phyloP scores from a whole-genome alignment of 2,797 vertebrate species.

The Merluccius polli region DNA sequence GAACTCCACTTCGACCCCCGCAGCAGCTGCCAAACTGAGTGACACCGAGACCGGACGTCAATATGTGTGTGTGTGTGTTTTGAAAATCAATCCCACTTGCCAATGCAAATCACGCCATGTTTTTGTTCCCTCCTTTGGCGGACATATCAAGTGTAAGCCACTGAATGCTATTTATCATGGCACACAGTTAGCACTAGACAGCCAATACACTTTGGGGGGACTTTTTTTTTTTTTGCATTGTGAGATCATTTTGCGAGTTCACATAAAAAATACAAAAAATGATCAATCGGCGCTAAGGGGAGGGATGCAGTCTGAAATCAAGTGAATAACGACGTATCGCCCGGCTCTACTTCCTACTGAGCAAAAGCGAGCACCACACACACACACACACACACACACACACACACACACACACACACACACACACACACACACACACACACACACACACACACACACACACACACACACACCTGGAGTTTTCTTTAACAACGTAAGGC shows the following conservation, averaged over 20 bases:
- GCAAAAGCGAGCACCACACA: too few relatives aligned
- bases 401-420: too few relatives aligned
- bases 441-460: too few relatives aligned
- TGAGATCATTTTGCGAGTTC: neutral
- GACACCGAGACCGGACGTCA: neutral
- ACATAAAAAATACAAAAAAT: neutral
- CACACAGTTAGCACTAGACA: neutral
- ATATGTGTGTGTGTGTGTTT: conserved; percentile 1
- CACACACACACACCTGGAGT: too few relatives aligned
- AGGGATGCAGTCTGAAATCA: neutral
- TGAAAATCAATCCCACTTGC: neutral
- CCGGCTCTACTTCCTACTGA: too few relatives aligned
- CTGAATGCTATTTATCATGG: neutral
- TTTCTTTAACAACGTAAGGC: neutral
- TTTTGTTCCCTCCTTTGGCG: neutral
- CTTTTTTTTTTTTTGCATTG: neutral
- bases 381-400: too few relatives aligned
- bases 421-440: too few relatives aligned
- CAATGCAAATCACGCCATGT: neutral
- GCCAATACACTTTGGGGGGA: neutral
- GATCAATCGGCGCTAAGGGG: neutral
- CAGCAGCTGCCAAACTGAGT: neutral
- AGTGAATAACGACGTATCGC: neutral
- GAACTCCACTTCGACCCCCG: neutral
- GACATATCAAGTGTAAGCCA: neutral